Base-by-base conservation (phyloP, 2,888 invertebrate genomes). In the Rhagium mordax region DNA sequence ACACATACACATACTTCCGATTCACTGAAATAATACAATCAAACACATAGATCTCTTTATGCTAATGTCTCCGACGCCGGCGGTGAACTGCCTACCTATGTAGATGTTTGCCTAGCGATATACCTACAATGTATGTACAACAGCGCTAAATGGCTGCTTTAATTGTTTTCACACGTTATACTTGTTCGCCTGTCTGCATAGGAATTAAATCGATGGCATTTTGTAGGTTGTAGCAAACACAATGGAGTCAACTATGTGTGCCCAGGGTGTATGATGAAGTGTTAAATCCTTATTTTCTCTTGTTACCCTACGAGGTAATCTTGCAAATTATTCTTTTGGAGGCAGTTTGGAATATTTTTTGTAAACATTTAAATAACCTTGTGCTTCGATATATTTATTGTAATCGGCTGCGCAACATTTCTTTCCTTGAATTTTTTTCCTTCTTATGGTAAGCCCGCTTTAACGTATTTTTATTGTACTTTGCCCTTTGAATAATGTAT, bases 181-280 rank as follows among this genome's bases (percentile, higher is more conserved):
- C 60, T 41, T 70, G 65, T 61, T 66, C 70, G 61, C 61, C 60
- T 70, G 66, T 70, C 73, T 70, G 68, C 55, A 27, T 59, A 24
- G 70, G 33, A 73, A 73, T 73, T 69, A 60, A 72, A 72, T 69
- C 70, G 65, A 66, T 33, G 73, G 70, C 47, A 33, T 70, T 65
- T 61, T 47, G 64, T 69, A 33, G 33, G 59, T 41, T 18, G 33
- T 29, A 20, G 16, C 7, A 10, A 29, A 59, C 3, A 59, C 59
- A 59, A 59, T 41, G 33, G 20, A 59, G 33, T 33, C 59, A 18
- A 29, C 33, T 41, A 4, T 13, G 13, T 41, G n/a, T 41, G 13
- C 5, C 13, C 13, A 41, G n/a, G 41, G n/a, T 41, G 41, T 41
- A n/a, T 41, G n/a, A 41, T 41, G 8, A 13, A 33, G 10, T 10